Conservation (phyloP, 1,140 invertebrate genomes). For the Antheraea mylitta region DNA sequence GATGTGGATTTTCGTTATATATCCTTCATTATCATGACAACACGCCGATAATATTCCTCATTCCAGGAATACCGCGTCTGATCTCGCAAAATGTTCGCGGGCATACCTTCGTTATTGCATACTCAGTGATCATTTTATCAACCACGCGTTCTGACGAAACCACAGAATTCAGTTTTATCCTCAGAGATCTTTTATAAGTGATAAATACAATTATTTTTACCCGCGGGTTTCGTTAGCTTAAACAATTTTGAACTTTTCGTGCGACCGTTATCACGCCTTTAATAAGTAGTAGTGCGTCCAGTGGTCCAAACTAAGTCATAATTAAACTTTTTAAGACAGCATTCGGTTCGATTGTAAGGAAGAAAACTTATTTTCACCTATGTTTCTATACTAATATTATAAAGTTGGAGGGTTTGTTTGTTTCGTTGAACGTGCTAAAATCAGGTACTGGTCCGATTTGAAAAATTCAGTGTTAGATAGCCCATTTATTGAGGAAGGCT, state of each 20-base stretch:
- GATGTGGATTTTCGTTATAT: not conserved
- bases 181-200: not conserved
- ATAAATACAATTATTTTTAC: not conserved
- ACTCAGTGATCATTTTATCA: slow-evolving; percentile 3
- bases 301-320: too few species aligned
- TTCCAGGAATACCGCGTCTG: not conserved
- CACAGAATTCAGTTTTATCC: not conserved
- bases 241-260: not conserved
- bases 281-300: too few species aligned
- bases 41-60: slow-evolving; percentile 8
- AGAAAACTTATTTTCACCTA: too few species aligned
- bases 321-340: too few species aligned
- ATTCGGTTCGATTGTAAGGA: too few species aligned
- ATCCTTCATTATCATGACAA: slow-evolving; percentile 6
- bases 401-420: too few species aligned
- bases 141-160: not conserved
- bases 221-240: not conserved
- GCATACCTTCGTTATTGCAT: slow-evolving; percentile 10
- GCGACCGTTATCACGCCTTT: too few species aligned
- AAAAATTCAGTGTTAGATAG: too few species aligned
- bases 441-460: too few species aligned
- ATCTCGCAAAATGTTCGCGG: not conserved
- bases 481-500: too few species aligned
- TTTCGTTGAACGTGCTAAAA: too few species aligned
- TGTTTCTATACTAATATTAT: too few species aligned